These are phyloP conservation scores for Psophia crepitans DNA, from an alignment of 2,113 vertebrate genomes.

Conservation along the genomic window DNA sequence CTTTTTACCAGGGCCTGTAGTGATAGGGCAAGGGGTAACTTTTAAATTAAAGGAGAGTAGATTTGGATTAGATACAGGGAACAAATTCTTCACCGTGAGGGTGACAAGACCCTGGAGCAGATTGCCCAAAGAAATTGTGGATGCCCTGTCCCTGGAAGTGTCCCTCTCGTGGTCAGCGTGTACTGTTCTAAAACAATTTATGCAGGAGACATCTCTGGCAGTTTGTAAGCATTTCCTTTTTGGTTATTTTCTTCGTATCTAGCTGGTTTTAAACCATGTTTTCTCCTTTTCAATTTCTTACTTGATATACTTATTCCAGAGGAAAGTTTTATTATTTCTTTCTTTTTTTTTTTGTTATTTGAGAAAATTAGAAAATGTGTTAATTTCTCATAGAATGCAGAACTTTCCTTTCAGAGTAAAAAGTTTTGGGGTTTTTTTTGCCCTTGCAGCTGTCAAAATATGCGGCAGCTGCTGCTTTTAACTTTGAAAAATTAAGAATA, in stretches of 20 bases:
- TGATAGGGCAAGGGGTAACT: not conserved
- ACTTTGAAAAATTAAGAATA: not conserved
- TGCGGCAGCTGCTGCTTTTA: not conserved
- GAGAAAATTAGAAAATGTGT: not conserved
- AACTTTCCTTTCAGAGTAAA: not conserved
- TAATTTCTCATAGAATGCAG: not conserved
- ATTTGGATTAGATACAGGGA: not conserved
- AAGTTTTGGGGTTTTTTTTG: too few species aligned
- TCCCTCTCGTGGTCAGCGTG: not conserved
- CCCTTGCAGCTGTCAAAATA: not conserved
- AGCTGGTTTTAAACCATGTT: not conserved
- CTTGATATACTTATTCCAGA: not conserved
- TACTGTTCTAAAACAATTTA: not conserved
- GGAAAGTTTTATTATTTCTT: not conserved
- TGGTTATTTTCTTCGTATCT: not conserved
- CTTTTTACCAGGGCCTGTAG: not conserved
- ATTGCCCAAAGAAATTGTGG: not conserved
- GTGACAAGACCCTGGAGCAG: not conserved
- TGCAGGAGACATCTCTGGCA: not conserved
- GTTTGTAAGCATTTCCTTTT: not conserved
- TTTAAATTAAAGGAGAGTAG: not conserved
- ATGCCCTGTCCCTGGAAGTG: not conserved
- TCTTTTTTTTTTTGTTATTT: not conserved
- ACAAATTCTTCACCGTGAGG: not conserved
- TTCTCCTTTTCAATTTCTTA: not conserved